Conservation (phyloP, 2,888 invertebrate species). For the Andrena flavipes region DNA sequence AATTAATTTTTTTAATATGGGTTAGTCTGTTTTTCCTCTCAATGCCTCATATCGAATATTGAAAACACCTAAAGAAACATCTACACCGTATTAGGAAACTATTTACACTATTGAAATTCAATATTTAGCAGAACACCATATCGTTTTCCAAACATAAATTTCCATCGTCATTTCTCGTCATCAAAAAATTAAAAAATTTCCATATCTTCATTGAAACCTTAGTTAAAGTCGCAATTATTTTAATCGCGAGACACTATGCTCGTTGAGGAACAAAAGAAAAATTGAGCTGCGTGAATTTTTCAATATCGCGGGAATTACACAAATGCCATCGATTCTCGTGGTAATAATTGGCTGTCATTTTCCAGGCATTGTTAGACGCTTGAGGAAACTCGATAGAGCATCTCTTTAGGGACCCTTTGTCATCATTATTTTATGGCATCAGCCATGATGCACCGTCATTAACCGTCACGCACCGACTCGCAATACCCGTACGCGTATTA, state of each 20-base stretch:
- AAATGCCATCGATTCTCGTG: constrained; percentile 16
- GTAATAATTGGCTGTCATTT: constrained; percentile 7
- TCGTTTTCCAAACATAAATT: too few species aligned
- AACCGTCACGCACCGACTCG: constrained; percentile 51
- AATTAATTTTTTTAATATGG: too few species aligned
- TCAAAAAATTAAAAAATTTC: too few species aligned
- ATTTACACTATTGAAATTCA: too few species aligned
- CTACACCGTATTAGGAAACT: too few species aligned
- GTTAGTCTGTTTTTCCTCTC: too few species aligned
- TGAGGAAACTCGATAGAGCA: constrained; percentile 11
- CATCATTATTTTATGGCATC: constrained; percentile 38
- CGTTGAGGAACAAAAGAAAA: neutral
- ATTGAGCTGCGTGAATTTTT: constrained; percentile 3
- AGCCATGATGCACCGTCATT: constrained; percentile 59
- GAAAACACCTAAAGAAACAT: too few species aligned
- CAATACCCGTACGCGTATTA: constrained; percentile 52
- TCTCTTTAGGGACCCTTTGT: constrained; percentile 37
- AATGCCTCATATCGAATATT: too few species aligned
- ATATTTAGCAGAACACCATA: too few species aligned
- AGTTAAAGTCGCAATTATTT: neutral
- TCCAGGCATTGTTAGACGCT: neutral
- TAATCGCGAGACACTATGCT: neutral
- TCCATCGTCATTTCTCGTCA: too few species aligned
- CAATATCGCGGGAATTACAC: neutral
- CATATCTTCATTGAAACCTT: too few species aligned